These are phyloP conservation scores for Heliocidaris tuberculata DNA, from an alignment of 35 echinoderm and acorn worm species.

Conservation along the genomic window DNA sequence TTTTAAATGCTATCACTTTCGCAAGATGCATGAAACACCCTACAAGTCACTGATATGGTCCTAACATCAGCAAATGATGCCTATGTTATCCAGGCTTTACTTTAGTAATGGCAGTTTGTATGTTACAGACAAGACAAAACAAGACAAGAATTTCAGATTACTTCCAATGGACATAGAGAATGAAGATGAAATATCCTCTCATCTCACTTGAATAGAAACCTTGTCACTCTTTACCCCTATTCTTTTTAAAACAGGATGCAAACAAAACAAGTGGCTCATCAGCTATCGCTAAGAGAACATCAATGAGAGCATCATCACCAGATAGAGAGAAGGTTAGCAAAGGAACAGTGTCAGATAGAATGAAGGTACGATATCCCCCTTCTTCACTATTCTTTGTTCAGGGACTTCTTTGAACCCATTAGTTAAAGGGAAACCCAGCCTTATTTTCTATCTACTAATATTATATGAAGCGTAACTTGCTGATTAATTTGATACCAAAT, in stretches of 20 bases:
- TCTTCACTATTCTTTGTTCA: background rate
- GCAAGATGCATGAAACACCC: no score
- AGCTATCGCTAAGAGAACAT: background rate
- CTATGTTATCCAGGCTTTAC: no score
- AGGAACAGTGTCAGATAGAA: constrained; percentile 24
- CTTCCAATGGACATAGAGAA: background rate
- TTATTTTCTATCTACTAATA: no score
- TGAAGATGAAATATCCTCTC: background rate
- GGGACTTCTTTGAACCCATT: background rate
- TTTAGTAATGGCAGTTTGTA: no score
- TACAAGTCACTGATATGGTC: no score
- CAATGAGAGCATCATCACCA: background rate
- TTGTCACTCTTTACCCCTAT: background rate
- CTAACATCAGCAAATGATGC: no score
- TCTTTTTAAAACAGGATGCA: background rate
- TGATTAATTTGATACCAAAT: no score
- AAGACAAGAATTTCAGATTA: background rate
- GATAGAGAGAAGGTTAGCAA: constrained; percentile 26
- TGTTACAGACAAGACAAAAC: background rate
- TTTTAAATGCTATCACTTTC: no score
- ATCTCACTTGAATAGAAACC: background rate
- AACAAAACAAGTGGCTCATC: background rate
- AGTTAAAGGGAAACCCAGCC: background rate
- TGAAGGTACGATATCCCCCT: background rate
- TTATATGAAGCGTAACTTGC: no score